Evolutionary conservation across 1,140 invertebrate genomes (phyloP), one percentile per base, ranked within the genome.

Genomic region (Drosophila rufa): DNA sequence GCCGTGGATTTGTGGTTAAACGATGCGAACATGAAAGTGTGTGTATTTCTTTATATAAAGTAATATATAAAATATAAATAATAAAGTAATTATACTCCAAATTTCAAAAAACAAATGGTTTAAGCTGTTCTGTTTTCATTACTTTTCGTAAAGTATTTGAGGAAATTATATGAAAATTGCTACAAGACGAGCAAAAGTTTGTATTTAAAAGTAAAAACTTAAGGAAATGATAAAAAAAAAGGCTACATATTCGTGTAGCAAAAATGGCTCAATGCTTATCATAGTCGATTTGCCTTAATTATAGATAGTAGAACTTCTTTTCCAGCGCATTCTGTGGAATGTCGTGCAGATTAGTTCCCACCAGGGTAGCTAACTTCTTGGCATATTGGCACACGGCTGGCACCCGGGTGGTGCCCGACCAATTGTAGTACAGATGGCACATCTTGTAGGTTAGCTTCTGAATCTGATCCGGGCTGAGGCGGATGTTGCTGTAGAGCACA

Each of bases 341-440:
- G 45, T 94, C 91, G 75, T 96, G 95, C 6, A 97, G 93, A 60
- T 94, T 94, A 70, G 97, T 95, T 0, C 96, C 96, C 4, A 96
- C 95, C 2, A 98, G 92, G 71, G 96, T 98, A 0, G 97, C 97
- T 65, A 98, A 87, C 87, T 98, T 98, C 78, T 98, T 97, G 7
- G 97, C 96, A 82, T 97, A 97, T 87, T 98, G 97, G 73, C 96
- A 97, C 0, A 97, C 96, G 1, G 97, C 97, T 2, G 97, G 97
- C 3, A 98, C 97, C 19, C 96, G 93, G 0, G 98, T 95, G 0
- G 97, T 97, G 4, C 96, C 97, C 22, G 93, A 93, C 95, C 97
- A 98, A 92, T 98, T 98, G 85, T 95, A 98, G 81, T 98, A 98
- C 92, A 97, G 93, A 84, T 98, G 97, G 0, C 95, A 95, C 82